Base-by-base conservation (phyloP, 2,113 vertebrate species). In the Hippocampus mohnikei region DNA sequence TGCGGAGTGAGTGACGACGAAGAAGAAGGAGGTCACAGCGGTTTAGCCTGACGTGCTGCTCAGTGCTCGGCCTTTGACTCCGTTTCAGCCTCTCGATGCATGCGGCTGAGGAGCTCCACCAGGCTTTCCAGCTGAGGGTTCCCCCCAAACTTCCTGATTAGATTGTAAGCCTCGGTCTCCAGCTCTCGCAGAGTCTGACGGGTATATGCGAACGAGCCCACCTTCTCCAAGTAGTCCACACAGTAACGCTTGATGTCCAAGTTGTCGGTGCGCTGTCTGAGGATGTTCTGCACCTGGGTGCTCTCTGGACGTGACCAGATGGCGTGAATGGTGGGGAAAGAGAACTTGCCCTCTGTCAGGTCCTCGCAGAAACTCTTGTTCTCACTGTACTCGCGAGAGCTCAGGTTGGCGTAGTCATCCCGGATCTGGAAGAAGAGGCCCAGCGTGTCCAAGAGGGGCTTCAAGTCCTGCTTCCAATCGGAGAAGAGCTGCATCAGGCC, bases 291-390 rank as follows among this genome's bases (percentile, higher is more conserved):
- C 73, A 99, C 97, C 82, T 99, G 96, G 20, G 95, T 98, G 89
- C 95, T 98, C 86, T 98, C 95, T 0, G 96, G 95, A 46, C 79
- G 91, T 0, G 95, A 94, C 94, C 94, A 94, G 80, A 99, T 99
- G 64, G 97, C 97, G 41, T 99, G 97, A 81, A 99, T 98, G n/a
- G 93, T 95, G 72, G 93, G 95, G 77, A 98, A 99, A 0, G 96
- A 98, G 91, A 99, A 99, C 86, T 99, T 98, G 27, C 97, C 97
- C 79, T 99, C 97, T 0, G 97, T 99, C 82, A 98, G 87, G 85
- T 99, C 97, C 91, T 99, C 97, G 73, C 96, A 98, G 89, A 95
- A 98, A 73, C 96, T 98, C 90, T 99, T 99, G 91, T 99, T 99
- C 74, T 96, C 95, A 50, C 92, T 95, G 85, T 98, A 99, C 85